Base-by-base conservation (phyloP, 2,797 vertebrate species). In the Sebastiscus tertius region DNA sequence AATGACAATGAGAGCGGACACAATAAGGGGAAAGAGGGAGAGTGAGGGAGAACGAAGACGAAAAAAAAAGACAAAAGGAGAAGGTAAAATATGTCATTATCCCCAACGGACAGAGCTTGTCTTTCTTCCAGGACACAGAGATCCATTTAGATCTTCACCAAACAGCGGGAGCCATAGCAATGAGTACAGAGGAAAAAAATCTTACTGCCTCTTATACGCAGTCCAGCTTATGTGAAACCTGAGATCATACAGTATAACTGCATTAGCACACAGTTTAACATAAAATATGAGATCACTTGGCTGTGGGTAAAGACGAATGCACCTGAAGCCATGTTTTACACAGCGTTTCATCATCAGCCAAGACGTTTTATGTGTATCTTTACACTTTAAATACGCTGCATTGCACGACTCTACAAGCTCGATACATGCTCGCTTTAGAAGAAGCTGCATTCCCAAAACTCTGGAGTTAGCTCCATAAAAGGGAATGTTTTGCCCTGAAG, bases 341-440 rank as follows among this genome's bases (percentile, higher is more conserved):
- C 72, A 82, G 69, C 46, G 55, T 94, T 94, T 93, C 92, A 94
- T 95, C 93, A 93, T 86, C 77, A 66, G 59, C 73, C 13, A 1
- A 87, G 75, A 46, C 27, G 59, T 83, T 83, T 87, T 80, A 39
- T 78, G 61, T 84, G 71, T 82, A 77, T 81, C 77, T 81, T 80
- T 75, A 69, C 62, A 68, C 58, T 84, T 75, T 82, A 85, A 83
- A 86, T 79, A 84, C 27, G 58, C 80, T 71, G 75, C 77, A 74
- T 81, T 87, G 70, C 81, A 89, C 84, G 69, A 79, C 72, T 81
- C 79, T 52, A 80, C 63, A 6, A 24, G 59, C 58, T 24, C 7
- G 8, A 71, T 34, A n/a, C 22, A 70, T 31, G 13, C 18, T 5
- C 20, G 82, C 67, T 66, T 63, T 8, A 55, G 27, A 82, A 33